A percentile compares a stretch with the other conserved stretches of the same genome.
These are phyloP conservation scores for Epiblema foenella DNA, from an alignment of 2,888 invertebrate species.

Conservation along the genomic window DNA sequence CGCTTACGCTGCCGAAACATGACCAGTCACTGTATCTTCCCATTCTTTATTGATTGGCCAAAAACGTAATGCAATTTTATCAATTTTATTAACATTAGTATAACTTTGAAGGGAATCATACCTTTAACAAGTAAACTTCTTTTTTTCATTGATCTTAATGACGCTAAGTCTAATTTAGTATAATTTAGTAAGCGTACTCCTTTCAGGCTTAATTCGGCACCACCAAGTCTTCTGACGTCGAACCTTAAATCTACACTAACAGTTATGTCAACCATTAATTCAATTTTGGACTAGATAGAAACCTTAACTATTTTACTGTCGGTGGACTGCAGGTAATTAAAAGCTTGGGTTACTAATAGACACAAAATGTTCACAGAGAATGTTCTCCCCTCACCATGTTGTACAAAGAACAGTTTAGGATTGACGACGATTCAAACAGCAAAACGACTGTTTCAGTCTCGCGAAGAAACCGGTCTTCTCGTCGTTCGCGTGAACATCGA, in stretches of 20 bases:
- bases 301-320: slow-evolving; percentile 18
- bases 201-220: slow-evolving; percentile 66
- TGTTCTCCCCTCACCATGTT: slow-evolving; percentile 4
- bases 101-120: too few species aligned
- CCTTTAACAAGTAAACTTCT: neutral
- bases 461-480: slow-evolving; percentile 76
- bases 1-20: neutral
- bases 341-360: slow-evolving; percentile 19
- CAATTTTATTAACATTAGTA: neutral
- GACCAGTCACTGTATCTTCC: neutral
- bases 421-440: slow-evolving; percentile 75
- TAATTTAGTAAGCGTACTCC: slow-evolving; percentile 76
- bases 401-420: neutral
- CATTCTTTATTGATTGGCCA: neutral
- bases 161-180: slow-evolving; percentile 44
- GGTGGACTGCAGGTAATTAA: slow-evolving; percentile 26
- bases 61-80: neutral
- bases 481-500: slow-evolving; percentile 63
- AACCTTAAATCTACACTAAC: slow-evolving; percentile 51
- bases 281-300: slow-evolving; percentile 61
- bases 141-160: slow-evolving; percentile 7
- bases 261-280: slow-evolving; percentile 39
- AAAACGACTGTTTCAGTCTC: slow-evolving; percentile 76
- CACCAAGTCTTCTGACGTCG: slow-evolving; percentile 43
- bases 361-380: neutral